phyloP scores from a whole-genome alignment of 2,888 invertebrate species.

The Embidobia sp. region DNA sequence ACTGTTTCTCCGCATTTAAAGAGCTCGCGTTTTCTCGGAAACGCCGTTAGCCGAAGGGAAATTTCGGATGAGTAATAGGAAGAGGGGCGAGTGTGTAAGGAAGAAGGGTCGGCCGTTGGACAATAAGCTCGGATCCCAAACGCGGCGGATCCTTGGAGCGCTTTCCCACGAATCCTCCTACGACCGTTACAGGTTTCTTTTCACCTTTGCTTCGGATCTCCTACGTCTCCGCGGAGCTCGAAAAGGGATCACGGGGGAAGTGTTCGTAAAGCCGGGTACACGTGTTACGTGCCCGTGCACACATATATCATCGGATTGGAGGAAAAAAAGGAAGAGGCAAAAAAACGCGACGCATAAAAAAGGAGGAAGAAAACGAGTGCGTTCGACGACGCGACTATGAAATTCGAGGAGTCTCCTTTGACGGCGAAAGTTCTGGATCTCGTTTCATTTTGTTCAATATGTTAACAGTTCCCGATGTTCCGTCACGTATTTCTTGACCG shows the following conservation, averaged over 20 bases:
- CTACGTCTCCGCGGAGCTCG: constrained; percentile 44
- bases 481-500: constrained; percentile 20
- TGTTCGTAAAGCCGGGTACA: constrained; percentile 52
- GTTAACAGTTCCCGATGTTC: constrained; percentile 56
- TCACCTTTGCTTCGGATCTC: constrained; percentile 66
- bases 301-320: constrained; percentile 40
- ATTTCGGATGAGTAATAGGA: constrained; percentile 46
- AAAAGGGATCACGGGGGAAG: constrained; percentile 60
- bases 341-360: constrained; percentile 12
- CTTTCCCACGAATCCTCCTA: constrained; percentile 79
- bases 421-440: constrained; percentile 39
- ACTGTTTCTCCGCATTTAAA: constrained; percentile 42
- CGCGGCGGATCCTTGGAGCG: constrained; percentile 69
- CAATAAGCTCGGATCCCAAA: constrained; percentile 70
- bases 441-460: constrained; percentile 32
- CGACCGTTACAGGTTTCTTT: constrained; percentile 78
- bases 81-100: constrained; percentile 18
- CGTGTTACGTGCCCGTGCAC: constrained; percentile 50
- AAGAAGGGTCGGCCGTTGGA: constrained; percentile 72
- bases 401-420: constrained; percentile 60
- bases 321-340: constrained; percentile 32
- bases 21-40: constrained; percentile 46
- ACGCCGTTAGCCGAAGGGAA: constrained; percentile 35
- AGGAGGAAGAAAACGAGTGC: constrained; percentile 40
- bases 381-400: constrained; percentile 52